Percentiles rank a stretch among this genome's conserved stretches.
Evolutionary conservation across 2,888 invertebrate species (phyloP).

Genomic region (Lasioglossum malachurum): DNA sequence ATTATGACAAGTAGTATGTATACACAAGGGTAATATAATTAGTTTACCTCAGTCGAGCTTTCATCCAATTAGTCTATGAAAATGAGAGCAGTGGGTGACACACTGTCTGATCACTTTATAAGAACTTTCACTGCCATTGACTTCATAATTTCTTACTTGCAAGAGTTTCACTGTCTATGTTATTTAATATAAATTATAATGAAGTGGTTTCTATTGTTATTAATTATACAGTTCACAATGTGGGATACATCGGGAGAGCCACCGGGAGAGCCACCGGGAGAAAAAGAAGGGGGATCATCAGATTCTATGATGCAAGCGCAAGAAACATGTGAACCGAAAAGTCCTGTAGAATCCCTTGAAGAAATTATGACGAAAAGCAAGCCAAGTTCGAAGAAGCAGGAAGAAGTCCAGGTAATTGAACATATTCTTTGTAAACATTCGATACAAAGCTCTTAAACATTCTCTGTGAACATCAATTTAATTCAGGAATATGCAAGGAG

Average conservation of each 20-base stretch:
- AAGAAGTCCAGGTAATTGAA: constrained; percentile 81
- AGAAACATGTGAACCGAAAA: constrained; percentile 78
- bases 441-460: neutral
- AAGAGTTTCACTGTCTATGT: constrained; percentile 39
- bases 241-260: constrained; percentile 80
- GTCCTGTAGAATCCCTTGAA: constrained; percentile 79
- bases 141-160: constrained; percentile 61
- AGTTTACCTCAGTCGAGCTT: constrained; percentile 81
- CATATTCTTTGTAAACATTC: constrained; percentile 9
- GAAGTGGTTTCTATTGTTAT: constrained; percentile 79
- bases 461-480: constrained; percentile 27
- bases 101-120: constrained; percentile 74
- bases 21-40: constrained; percentile 80
- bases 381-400: constrained; percentile 81
- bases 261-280: constrained; percentile 78
- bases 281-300: constrained; percentile 73
- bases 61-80: constrained; percentile 82
- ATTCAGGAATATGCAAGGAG: constrained; percentile 83
- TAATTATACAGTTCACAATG: constrained; percentile 82
- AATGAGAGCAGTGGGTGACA: constrained; percentile 82
- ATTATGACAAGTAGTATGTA: constrained; percentile 60
- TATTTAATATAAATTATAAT: constrained; percentile 65
- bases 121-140: constrained; percentile 82
- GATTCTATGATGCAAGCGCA: constrained; percentile 69
- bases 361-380: constrained; percentile 82